Evolutionary conservation across 2,797 vertebrate genomes (phyloP), one percentile per base, ranked within the genome.

Genomic region (Perodicticus potto): DNA sequence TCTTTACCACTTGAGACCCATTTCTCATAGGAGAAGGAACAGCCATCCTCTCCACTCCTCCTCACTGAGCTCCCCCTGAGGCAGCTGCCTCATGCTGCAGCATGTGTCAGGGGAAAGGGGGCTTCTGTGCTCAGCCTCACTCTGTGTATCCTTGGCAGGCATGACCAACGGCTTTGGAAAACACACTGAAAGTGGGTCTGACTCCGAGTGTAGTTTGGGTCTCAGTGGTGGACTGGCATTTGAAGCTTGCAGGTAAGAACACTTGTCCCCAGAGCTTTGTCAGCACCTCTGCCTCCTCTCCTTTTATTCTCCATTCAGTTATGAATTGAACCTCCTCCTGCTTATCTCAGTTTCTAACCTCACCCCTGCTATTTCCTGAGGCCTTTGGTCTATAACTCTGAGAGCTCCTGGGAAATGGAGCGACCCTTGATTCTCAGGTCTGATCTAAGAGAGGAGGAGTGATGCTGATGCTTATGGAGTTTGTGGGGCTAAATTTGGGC

Each of bases 121-220:
- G 27, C 84, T 70, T 89, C 67, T 32, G 25, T 69, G 3, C 83
- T 67, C 86, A 57, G 89, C 53, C 97, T 98, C 57, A 96, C 89
- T 72, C 72, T 96, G 5, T 94, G 84, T 98, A 88, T 97, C 94
- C 96, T 98, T 22, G 17, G 94, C 98, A 99, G 99, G 98, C 65
- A 98, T 99, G 93, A 99, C 99, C 83, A 99, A 99, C 12, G 99
- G 99, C 97, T 99, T 99, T 96, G 97, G 96, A n/a, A 99, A 99
- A 95, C 99, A 99, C 77, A 92, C 98, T 34, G 99, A 99, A 87
- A 98, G 98, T 3, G 98, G 99, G 91, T 99, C 99, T 8, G 99
- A 99, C 97, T 99, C 99, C 0, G 99, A 99, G 77, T 98, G 98
- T 97, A 98, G 99, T 97, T 97, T 99, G 87, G 97, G 98, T 93